A percentile compares a stretch with the other conserved stretches of the same genome.
phyloP scores from a whole-genome alignment of 2,113 vertebrate species.

The Chaetodon trifascialis region DNA sequence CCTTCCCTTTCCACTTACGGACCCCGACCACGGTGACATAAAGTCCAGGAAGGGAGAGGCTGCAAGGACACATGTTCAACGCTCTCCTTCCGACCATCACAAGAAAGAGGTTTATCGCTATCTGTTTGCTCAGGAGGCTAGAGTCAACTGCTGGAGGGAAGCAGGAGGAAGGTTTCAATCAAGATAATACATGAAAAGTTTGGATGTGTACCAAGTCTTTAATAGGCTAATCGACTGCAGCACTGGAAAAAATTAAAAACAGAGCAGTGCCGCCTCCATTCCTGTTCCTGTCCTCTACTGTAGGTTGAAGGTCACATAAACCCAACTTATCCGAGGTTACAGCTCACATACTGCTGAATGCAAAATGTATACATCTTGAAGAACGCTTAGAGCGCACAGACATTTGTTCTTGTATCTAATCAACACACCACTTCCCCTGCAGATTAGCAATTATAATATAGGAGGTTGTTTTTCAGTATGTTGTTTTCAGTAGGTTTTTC shows the following conservation, averaged over 20 bases:
- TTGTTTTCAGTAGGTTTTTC: neutral
- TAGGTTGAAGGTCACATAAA: slow-evolving; percentile 53
- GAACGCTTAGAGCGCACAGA: slow-evolving; percentile 46
- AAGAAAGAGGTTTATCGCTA: slow-evolving; percentile 31
- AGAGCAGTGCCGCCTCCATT: neutral
- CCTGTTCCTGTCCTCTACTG: slow-evolving; percentile 53
- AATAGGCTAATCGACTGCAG: slow-evolving; percentile 32
- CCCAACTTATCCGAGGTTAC: slow-evolving; percentile 7
- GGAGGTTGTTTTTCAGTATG: slow-evolving; percentile 1
- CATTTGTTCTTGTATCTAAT: slow-evolving; percentile 38
- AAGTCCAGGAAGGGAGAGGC: slow-evolving; percentile 69
- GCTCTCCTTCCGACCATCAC: slow-evolving; percentile 58
- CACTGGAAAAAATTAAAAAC: slow-evolving; percentile 30
- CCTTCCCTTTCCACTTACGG: slow-evolving; percentile 49
- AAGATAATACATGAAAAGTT: slow-evolving; percentile 70
- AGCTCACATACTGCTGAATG: slow-evolving; percentile 9
- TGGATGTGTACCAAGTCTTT: slow-evolving; percentile 53
- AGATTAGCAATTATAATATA: slow-evolving; percentile 13
- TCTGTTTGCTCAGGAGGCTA: slow-evolving; percentile 74
- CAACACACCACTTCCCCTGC: slow-evolving; percentile 26
- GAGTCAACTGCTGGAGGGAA: slow-evolving; percentile 58
- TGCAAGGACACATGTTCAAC: slow-evolving; percentile 49
- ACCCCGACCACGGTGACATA: slow-evolving; percentile 57
- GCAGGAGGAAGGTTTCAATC: slow-evolving; percentile 64
- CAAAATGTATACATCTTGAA: slow-evolving; percentile 48